Evolutionary conservation across 2,797 vertebrate genomes (phyloP).

Genomic region (Australoheros facetus): DNA sequence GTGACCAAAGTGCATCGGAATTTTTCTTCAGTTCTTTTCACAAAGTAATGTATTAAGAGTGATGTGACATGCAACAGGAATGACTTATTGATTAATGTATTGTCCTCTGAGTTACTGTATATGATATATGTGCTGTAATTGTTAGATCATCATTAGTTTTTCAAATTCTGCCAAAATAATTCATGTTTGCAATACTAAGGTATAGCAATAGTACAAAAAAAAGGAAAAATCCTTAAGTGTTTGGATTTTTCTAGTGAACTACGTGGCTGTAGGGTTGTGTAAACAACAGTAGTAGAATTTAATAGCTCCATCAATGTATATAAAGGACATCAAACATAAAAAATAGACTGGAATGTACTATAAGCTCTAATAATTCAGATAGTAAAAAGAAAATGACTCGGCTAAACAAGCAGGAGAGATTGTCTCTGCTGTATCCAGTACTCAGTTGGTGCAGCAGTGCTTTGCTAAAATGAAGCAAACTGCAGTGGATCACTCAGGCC

Average conservation of each 20-base stretch:
- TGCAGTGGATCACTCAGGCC: not conserved
- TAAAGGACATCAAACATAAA: not conserved
- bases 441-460: not conserved
- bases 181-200: too few species aligned
- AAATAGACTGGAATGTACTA: not conserved
- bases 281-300: not conserved
- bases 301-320: not conserved
- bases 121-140: not conserved
- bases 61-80: not conserved
- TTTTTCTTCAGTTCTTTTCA: not conserved
- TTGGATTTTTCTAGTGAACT: too few species aligned
- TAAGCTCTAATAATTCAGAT: not conserved
- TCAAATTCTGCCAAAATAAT: too few species aligned
- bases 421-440: not conserved
- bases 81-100: not conserved
- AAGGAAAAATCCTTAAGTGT: not conserved
- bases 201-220: too few species aligned
- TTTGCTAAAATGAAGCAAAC: too few species aligned
- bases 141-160: not conserved
- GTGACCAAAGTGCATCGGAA: not conserved
- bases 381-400: not conserved
- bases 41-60: not conserved
- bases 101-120: not conserved
- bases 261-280: not conserved
- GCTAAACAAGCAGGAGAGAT: not conserved